A percentile compares a stretch with the other conserved stretches of the same genome.
These are phyloP conservation scores for Molossus alvarezi DNA, from an alignment of 2,797 vertebrate genomes.

Conservation along the genomic window DNA sequence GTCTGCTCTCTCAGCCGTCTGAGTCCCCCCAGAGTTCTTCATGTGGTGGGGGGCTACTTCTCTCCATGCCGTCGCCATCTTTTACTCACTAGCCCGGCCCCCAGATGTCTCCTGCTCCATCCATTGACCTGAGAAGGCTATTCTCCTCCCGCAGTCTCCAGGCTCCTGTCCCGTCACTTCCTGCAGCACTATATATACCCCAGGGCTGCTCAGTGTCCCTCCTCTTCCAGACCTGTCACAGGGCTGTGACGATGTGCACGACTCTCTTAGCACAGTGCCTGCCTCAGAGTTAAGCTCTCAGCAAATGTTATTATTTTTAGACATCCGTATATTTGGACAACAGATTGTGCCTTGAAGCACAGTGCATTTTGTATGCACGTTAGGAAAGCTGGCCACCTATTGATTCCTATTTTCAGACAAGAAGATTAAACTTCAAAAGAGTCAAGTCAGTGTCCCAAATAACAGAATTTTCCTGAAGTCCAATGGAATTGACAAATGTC, in stretches of 20 bases:
- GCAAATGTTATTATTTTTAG: slow-evolving; percentile 45
- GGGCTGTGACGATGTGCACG: neutral
- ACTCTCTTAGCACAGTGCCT: neutral
- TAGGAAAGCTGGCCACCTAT: slow-evolving; percentile 1
- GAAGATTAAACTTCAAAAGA: slow-evolving; percentile 1
- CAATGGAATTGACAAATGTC: neutral
- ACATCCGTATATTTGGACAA: slow-evolving; percentile 40
- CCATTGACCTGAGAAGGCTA: neutral
- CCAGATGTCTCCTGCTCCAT: neutral
- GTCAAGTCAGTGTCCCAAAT: slow-evolving; percentile 40
- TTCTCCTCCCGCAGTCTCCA: neutral
- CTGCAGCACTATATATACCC: neutral
- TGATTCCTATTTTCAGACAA: slow-evolving; percentile 50
- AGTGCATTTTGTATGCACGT: neutral
- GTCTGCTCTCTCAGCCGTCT: neutral
- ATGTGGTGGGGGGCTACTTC: neutral
- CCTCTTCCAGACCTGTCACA: neutral
- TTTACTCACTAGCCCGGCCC: neutral
- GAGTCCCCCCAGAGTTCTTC: neutral
- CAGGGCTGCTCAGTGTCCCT: neutral
- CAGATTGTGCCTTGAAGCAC: neutral
- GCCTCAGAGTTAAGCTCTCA: neutral
- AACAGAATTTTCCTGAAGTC: slow-evolving; percentile 7
- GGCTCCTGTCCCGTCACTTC: neutral
- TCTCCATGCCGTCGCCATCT: neutral